These are phyloP conservation scores for Cosmia pyralina DNA, from an alignment of 2,888 invertebrate genomes.

Conservation along the genomic window DNA sequence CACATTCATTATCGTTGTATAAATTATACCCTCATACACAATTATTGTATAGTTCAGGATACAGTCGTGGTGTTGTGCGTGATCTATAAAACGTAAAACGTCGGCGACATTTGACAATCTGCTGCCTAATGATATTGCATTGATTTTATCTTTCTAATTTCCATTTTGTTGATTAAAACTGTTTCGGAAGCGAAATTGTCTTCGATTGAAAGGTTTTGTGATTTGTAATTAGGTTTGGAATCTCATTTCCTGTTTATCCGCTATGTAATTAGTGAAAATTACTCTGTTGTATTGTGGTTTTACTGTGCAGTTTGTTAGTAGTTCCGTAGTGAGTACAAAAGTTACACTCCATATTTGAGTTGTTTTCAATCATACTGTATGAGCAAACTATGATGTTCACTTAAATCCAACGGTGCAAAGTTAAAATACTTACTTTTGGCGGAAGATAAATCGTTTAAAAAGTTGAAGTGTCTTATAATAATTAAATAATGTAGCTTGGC, in stretches of 20 bases:
- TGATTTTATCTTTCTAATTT: constrained; percentile 72
- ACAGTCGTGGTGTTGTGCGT: constrained; percentile 75
- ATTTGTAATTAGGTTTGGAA: constrained; percentile 56
- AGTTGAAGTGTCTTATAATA: constrained; percentile 14
- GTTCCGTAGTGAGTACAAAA: not conserved
- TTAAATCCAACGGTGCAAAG: not conserved
- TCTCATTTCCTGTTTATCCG: constrained; percentile 50
- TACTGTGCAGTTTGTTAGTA: constrained; percentile 16
- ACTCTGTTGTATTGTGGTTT: constrained; percentile 38
- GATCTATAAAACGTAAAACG: constrained; percentile 79
- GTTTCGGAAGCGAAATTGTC: constrained; percentile 58
- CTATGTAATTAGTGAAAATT: constrained; percentile 50
- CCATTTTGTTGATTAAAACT: constrained; percentile 66
- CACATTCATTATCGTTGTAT: constrained; percentile 87
- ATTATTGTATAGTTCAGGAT: constrained; percentile 80
- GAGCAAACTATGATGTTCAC: not conserved
- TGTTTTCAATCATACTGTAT: not conserved
- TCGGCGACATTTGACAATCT: constrained; percentile 74
- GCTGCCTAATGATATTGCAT: constrained; percentile 70
- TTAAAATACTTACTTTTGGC: not conserved
- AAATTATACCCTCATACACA: constrained; percentile 86
- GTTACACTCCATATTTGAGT: not conserved
- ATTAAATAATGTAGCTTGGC: constrained; percentile 19
- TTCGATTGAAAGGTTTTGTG: constrained; percentile 60
- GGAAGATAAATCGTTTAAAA: constrained; percentile 1